phyloP scores from a whole-genome alignment of 2,113 vertebrate genomes.

The Archilochus colubris region DNA sequence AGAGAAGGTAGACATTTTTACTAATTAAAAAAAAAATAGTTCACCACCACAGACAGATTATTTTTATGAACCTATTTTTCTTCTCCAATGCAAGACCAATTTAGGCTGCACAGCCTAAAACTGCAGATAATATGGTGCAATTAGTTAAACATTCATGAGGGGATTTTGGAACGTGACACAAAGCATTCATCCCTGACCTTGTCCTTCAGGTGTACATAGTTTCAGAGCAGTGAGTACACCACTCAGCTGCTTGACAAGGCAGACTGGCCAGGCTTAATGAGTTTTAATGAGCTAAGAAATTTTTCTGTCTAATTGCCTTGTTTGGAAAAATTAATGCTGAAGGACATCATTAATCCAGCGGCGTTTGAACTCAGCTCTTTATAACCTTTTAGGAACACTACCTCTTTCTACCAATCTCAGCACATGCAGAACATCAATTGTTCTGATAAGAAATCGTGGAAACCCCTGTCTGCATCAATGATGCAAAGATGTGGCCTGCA shows the following conservation, averaged over 20 bases:
- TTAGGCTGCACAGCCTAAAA: not conserved
- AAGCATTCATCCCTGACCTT: not conserved
- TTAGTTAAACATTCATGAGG: not conserved
- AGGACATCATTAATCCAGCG: not conserved
- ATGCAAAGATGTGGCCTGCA: rapidly evolving
- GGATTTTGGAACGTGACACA: not conserved
- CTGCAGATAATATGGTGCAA: not conserved
- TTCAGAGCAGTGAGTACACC: not conserved
- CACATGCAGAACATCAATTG: not conserved
- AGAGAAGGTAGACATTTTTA: not conserved
- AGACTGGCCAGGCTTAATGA: not conserved
- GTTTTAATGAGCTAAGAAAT: not conserved
- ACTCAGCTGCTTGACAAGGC: not conserved
- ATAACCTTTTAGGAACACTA: not conserved
- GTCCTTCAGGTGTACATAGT: not conserved
- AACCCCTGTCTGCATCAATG: not conserved
- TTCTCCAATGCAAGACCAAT: not conserved
- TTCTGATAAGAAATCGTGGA: not conserved
- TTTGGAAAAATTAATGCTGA: not conserved
- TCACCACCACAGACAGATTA: not conserved
- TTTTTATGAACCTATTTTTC: not conserved
- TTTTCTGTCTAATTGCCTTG: not conserved
- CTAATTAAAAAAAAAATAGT: not conserved
- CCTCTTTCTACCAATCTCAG: not conserved
- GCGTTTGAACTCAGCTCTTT: not conserved